Evolutionary conservation across 1,140 invertebrate species (phyloP), one percentile per base, ranked within the genome.

Genomic region (Drosophila triauraria): DNA sequence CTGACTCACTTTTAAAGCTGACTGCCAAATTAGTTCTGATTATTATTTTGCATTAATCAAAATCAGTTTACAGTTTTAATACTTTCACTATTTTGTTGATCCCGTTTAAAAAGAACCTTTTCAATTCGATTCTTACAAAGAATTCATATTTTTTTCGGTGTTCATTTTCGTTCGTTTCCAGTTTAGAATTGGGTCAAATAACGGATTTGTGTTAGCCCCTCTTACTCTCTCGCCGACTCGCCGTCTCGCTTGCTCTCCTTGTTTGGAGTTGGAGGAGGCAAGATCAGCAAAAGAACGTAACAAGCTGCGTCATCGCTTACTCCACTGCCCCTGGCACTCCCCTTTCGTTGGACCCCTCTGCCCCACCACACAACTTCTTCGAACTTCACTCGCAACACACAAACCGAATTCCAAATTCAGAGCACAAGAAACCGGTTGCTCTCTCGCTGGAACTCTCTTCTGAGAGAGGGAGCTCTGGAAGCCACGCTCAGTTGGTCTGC

Each of bases 161-260:
- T 65, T 42, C 27, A 63, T 71, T 87, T 84, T 80, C 70, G 75
- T 88, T 85, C 69, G 46, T 76, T 90, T 84, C 85, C 82, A 91
- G 85, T 90, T 91, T 91, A 90, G 85, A 90, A 90, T 86, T 90
- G 82, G 85, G 85, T 90, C 85, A 85, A 86, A 80, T 90, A 90
- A 90, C 85, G 85, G 85, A 90, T 85, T 91, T 91, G 78, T 91
- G 78, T 67, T 65, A 78, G 81, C 67, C 64, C 72, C 48, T 23
- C 56, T 40, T 7, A 6, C 12, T 59, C 42, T 23, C 13, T 35
- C 8, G 42, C 65, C 43, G 32, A 35, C 44, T 20, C 30, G 27
- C 13, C 42, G 20, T 61, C 61, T 71, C 40, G 15, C 20, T 65
- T 30, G 48, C 69, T 58, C 43, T 76, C 32, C 38, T 62, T 75